phyloP scores from a whole-genome alignment of 2,888 invertebrate genomes.

The Acronicta aceris region DNA sequence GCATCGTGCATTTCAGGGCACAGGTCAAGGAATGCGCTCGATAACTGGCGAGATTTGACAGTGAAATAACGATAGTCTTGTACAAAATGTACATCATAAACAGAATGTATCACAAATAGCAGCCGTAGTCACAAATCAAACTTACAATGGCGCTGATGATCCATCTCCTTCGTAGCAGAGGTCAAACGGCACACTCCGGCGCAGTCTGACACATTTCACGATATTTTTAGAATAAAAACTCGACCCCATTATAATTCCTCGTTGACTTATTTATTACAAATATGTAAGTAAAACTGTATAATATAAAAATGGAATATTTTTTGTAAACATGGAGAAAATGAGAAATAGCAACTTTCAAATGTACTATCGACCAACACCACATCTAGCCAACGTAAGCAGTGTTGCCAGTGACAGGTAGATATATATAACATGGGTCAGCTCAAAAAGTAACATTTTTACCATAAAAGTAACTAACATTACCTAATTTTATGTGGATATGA shows the following conservation, averaged over 20 bases:
- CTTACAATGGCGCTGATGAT: constrained; percentile 73
- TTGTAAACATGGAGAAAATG: too few relatives aligned
- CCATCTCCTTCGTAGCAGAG: constrained; percentile 74
- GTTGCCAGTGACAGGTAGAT: too few relatives aligned
- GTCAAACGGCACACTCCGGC: constrained; percentile 63
- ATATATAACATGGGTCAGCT: too few relatives aligned
- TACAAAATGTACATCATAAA: constrained; percentile 63
- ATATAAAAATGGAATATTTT: too few relatives aligned
- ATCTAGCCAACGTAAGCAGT: too few relatives aligned
- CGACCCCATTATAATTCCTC: constrained; percentile 58
- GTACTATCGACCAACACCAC: too few relatives aligned
- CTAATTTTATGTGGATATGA: too few relatives aligned
- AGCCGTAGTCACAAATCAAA: constrained; percentile 72
- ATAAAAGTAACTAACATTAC: too few relatives aligned
- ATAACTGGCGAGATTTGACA: constrained; percentile 83
- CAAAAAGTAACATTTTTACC: too few relatives aligned
- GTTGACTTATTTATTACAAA: constrained; percentile 55
- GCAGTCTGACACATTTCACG: constrained; percentile 59
- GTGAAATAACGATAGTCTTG: constrained; percentile 77
- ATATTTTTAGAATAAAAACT: constrained; percentile 53
- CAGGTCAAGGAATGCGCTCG: constrained; percentile 78
- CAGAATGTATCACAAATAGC: constrained; percentile 64
- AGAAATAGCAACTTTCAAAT: too few relatives aligned
- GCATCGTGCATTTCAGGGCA: constrained; percentile 73
- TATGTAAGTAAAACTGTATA: constrained; percentile 21